Conservation (phyloP, 2,797 vertebrate species). For the Picus viridis region DNA sequence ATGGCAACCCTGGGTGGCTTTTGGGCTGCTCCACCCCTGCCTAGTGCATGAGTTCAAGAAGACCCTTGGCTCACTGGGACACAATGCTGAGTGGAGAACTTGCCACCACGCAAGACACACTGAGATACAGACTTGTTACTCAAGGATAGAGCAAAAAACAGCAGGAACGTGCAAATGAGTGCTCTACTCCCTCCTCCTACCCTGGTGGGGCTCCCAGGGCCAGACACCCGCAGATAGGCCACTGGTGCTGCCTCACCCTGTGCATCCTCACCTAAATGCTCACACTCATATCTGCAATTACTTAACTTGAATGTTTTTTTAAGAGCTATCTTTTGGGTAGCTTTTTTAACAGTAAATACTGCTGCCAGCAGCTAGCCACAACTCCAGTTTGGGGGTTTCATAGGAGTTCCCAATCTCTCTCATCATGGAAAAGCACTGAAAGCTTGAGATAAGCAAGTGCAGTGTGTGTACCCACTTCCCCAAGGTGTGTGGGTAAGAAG, state of each 20-base stretch:
- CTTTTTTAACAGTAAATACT: background rate
- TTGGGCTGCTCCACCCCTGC: rapidly evolving
- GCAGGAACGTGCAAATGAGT: background rate
- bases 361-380: background rate
- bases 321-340: background rate
- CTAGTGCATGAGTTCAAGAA: rapidly evolving
- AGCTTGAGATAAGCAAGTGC: rapidly evolving
- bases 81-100: background rate
- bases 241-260: background rate
- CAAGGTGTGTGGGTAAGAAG: rapidly evolving
- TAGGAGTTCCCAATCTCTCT: background rate
- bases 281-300: background rate
- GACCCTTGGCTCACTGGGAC: background rate
- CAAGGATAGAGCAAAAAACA: background rate
- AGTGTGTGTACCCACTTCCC: rapidly evolving
- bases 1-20: rapidly evolving
- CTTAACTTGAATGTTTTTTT: background rate
- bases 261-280: background rate
- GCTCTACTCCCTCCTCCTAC: background rate
- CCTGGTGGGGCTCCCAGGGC: background rate
- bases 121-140: background rate
- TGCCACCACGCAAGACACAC: rapidly evolving
- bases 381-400: too few species aligned
- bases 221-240: background rate
- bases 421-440: background rate